Evolutionary conservation across 2,113 vertebrate genomes (phyloP), one percentile per base, ranked within the genome.

Genomic region (Colius striatus): DNA sequence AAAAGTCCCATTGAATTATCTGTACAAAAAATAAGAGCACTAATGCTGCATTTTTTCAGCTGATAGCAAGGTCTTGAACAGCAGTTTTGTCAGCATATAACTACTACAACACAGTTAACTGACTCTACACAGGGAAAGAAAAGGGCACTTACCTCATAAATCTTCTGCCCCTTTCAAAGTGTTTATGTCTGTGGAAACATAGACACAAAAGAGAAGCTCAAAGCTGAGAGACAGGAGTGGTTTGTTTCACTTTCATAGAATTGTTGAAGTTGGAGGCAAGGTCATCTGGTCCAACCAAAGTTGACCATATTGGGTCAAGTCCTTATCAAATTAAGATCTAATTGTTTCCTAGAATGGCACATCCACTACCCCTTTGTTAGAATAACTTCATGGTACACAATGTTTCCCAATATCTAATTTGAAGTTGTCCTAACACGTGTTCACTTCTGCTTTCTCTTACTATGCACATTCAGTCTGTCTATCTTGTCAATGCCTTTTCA

Each of bases 341-440:
- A 90, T 67, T 45, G 5, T 72, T 85, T 54, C 20, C 9, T 68
- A 50, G 43, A 74, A 60, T 1, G 1, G 8, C 4, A 0, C 8
- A n/a, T 54, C 10, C 13, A 25, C 15, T 58, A 4, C 11, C 6
- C 14, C 12, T 71, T 47, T 78, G 57, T 58, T 34, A 72, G 15
- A 74, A 22, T 17, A 48, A 4, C 5, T 72, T 66, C n/a, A 55
- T 10, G 13, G 15, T 48, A 47, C n/a, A 63, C 18, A 51, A 4
- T 22, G 1, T 70, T 86, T 86, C 32, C 21, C 41, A 26, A 26
- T 41, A 61, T 32, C 34, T 61, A 36, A 53, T 7, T 36, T 16
- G 21, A 70, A 26, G 7, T 47, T 1, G 1, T 16, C n/a, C n/a
- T n/a, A 45, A 38, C 13, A 53, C 1, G 1, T 47, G 34, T 16